These are phyloP conservation scores for Xenus cinereus DNA, from an alignment of 2,113 vertebrate species.

Conservation along the genomic window DNA sequence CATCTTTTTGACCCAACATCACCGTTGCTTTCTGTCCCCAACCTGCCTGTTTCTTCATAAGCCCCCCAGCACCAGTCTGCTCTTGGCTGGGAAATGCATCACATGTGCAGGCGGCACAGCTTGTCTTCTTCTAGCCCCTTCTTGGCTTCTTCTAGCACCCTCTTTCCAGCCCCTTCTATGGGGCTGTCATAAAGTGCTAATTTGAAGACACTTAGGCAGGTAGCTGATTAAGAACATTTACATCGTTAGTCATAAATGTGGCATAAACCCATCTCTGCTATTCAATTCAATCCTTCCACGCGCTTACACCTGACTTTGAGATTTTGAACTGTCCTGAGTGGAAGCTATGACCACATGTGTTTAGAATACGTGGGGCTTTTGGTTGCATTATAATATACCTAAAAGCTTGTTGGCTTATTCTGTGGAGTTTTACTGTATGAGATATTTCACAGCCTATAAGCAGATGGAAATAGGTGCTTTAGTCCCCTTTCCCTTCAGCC, in stretches of 20 bases:
- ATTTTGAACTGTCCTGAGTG: background rate
- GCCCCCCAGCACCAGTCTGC: too few relatives aligned
- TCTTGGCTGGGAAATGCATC: too few relatives aligned
- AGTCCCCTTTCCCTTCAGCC: background rate
- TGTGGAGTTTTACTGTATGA: background rate
- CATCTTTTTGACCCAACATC: background rate
- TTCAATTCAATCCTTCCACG: background rate
- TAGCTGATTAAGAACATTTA: background rate
- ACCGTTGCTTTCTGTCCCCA: background rate
- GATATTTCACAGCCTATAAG: background rate
- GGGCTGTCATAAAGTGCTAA: background rate
- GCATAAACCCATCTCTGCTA: background rate
- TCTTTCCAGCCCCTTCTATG: background rate
- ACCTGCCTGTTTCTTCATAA: background rate
- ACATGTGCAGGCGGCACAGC: too few relatives aligned
- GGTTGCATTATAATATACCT: background rate
- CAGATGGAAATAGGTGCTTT: background rate
- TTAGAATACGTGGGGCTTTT: background rate
- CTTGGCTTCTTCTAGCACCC: background rate
- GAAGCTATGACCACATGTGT: accelerated
- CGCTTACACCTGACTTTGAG: background rate
- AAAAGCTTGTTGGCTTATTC: background rate
- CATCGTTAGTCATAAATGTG: background rate
- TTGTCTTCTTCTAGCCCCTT: too few relatives aligned
- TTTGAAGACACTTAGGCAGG: background rate